Base-by-base conservation (phyloP, 1,140 invertebrate species). In the Drosophila seguyi region DNA sequence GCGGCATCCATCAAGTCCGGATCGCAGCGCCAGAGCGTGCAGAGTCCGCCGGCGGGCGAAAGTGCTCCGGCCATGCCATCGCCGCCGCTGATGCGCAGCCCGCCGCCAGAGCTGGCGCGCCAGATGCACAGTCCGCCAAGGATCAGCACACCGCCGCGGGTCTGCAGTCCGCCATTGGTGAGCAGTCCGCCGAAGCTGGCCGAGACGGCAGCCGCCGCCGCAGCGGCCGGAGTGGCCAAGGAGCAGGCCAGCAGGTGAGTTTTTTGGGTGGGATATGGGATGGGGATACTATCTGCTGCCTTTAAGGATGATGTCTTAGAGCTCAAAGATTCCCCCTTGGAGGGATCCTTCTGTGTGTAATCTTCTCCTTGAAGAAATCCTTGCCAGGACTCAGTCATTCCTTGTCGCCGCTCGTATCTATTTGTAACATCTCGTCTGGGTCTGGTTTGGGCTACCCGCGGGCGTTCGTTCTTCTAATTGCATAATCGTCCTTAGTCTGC, bases 91-190 rank as follows among this genome's bases (percentile, higher is more conserved):
- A 90, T 90, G 86, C 90, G 86, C 27, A 88, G 84, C 52, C 79
- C 84, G 11, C 90, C 79, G 1, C 72, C 77, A 6, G 66, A 91
- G 34, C 39, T 73, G 25, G 68, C 81, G 8, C 67, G 75, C n/a
- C 81, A 83, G 44, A 92, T 92, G 91, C 91, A 92, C 60, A 92
- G 91, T 73, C 91, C 91, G 27, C 91, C 91, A n/a, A 67, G 84
- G 38, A 84, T 92, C 27, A 92, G 87, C 0, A 92, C 91, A 52
- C 91, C 91, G 36, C 91, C 91, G 25, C 67, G 87, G 3, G 91
- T 92, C 39, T 92, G 83, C 71, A 92, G 91, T 57, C 91, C 91
- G 2, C 91, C 87, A 1, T 34, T 92, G 67, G 85, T 92, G 14
- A 91, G 90, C 69, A 92, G 91, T 74, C 91, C 91, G 1, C 91